phyloP scores from a whole-genome alignment of 2,113 vertebrate species.

The Equus przewalskii region DNA sequence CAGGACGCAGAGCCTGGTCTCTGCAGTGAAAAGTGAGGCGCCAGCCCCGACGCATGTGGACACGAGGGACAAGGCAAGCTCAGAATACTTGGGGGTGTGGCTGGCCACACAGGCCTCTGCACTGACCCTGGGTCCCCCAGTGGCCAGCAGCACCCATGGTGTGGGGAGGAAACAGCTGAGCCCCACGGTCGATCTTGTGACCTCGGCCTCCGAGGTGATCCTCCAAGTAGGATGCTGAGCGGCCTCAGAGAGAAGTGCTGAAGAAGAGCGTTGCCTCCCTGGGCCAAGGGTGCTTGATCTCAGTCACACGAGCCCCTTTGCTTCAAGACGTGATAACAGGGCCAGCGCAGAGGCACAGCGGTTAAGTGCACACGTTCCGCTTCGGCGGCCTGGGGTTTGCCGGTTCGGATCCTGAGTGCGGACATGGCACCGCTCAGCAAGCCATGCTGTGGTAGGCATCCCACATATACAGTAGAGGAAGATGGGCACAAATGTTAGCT shows the following conservation, averaged over 20 bases:
- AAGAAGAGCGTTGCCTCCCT: neutral
- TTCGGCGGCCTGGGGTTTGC: too few species aligned
- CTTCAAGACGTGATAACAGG: neutral
- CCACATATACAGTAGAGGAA: too few species aligned
- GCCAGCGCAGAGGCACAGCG: too few species aligned
- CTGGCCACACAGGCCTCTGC: too few species aligned
- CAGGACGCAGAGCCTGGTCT: neutral
- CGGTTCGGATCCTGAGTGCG: too few species aligned
- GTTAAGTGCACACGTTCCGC: too few species aligned
- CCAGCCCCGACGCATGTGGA: accelerated
- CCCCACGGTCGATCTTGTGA: neutral
- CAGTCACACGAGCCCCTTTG: neutral
- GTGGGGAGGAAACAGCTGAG: neutral
- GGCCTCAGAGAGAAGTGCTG: neutral
- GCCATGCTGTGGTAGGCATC: too few species aligned
- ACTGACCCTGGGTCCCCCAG: neutral
- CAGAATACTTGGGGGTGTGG: too few species aligned
- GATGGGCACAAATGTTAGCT: too few species aligned
- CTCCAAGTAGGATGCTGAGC: neutral
- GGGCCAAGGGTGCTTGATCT: neutral
- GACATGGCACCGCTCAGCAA: too few species aligned
- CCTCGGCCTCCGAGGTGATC: neutral
- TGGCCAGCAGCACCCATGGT: neutral
- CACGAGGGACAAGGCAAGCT: neutral
- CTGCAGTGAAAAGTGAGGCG: neutral